phyloP scores from a whole-genome alignment of 2,797 vertebrate genomes.

The Bradypodion ventrale region DNA sequence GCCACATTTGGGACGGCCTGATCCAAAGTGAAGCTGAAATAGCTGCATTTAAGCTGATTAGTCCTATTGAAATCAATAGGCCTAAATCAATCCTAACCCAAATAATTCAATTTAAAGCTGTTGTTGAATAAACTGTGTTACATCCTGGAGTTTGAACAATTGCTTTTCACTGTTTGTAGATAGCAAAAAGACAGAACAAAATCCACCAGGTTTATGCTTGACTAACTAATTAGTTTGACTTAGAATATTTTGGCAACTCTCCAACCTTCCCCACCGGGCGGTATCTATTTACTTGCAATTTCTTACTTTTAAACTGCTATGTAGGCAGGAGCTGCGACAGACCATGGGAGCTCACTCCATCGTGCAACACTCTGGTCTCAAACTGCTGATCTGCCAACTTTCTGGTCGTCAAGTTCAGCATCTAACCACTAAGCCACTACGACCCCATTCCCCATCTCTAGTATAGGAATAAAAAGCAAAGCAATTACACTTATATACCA shows the following conservation, averaged over 20 bases:
- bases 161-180: background rate
- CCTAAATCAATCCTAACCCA: conserved; percentile 8
- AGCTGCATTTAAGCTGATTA: conserved; percentile 20
- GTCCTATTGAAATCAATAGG: conserved; percentile 11
- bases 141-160: background rate
- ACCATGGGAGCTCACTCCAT: no score
- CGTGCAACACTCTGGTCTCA: no score
- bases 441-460: no score
- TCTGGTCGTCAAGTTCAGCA: no score
- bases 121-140: background rate
- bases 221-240: background rate
- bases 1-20: background rate
- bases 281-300: no score
- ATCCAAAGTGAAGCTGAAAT: conserved; percentile 16
- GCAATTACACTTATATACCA: no score
- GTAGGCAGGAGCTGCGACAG: no score
- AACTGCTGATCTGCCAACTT: no score
- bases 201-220: rapidly evolving
- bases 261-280: no score
- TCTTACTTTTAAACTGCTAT: no score
- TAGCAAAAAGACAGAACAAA: background rate
- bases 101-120: conserved; percentile 31
- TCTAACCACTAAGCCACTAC: no score
- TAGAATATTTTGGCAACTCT: rapidly evolving
- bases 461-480: no score